A percentile compares a stretch with the other conserved stretches of the same genome.
Conservation (phyloP, 1,140 invertebrate species). For the Nomia melanderi region DNA sequence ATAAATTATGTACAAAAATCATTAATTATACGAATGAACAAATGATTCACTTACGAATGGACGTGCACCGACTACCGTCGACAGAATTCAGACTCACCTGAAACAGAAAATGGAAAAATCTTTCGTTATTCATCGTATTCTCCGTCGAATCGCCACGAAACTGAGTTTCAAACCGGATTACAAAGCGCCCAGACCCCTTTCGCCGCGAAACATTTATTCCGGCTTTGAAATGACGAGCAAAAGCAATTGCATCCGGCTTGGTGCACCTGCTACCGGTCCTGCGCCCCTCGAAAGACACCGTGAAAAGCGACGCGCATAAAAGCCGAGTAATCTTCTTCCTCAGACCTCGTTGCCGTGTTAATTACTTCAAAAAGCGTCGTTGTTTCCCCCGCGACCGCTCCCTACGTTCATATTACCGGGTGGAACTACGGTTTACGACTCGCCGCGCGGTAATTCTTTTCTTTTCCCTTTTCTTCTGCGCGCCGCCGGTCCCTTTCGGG, state of each 20-base stretch:
- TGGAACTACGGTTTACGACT: background rate
- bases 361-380: background rate
- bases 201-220: background rate
- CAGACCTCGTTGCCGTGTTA: background rate
- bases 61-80: background rate
- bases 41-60: background rate
- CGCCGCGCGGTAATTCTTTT: background rate
- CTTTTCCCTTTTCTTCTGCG: background rate
- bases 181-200: background rate
- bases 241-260: background rate
- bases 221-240: background rate
- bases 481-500: background rate
- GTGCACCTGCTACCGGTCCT: background rate
- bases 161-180: background rate
- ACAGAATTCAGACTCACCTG: slow-evolving; percentile 24
- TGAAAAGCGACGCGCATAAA: background rate
- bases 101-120: background rate
- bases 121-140: background rate
- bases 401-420: background rate
- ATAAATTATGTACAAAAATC: no score
- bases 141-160: no score
- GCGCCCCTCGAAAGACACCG: background rate
- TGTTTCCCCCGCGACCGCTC: background rate
- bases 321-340: background rate
- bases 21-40: no score